Conservation (phyloP, 1,140 invertebrate genomes). For the Tetragonula clypearis region DNA sequence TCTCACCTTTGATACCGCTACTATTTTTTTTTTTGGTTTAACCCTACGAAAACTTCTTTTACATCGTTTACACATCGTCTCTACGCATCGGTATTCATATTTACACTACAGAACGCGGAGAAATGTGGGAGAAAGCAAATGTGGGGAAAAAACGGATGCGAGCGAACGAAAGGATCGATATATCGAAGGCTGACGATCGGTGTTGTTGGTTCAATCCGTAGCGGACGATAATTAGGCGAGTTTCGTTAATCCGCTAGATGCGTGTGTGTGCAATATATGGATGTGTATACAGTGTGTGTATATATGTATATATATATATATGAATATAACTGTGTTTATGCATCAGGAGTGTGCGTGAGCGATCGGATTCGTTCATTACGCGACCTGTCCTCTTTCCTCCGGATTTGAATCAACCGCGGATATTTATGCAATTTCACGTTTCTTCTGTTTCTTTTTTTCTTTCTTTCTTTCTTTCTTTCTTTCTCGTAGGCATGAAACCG, state of each 20-base stretch:
- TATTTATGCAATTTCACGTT: neutral
- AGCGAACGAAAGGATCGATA: neutral
- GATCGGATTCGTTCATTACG: slow-evolving; percentile 27
- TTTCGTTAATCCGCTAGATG: slow-evolving; percentile 31
- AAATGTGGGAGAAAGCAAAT: slow-evolving; percentile 19
- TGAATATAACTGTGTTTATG: slow-evolving; percentile 34
- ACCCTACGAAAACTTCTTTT: slow-evolving; percentile 33
- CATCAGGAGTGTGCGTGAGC: slow-evolving; percentile 47
- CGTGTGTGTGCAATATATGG: slow-evolving; percentile 19
- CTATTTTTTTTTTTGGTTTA: neutral
- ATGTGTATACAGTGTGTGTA: slow-evolving; percentile 24
- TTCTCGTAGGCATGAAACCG: neutral
- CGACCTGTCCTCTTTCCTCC: slow-evolving; percentile 14
- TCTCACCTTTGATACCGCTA: slow-evolving; percentile 44
- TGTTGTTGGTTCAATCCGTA: neutral
- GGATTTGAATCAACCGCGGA: neutral
- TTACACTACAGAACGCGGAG: slow-evolving; percentile 21
- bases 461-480: too few species aligned
- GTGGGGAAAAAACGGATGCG: slow-evolving; percentile 8
- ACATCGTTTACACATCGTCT: slow-evolving; percentile 43
- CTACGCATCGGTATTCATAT: slow-evolving; percentile 38
- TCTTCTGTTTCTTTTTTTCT: too few species aligned
- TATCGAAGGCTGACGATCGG: neutral
- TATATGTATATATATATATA: neutral
- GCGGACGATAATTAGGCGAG: neutral